These are phyloP conservation scores for Cherax quadricarinatus DNA, from an alignment of 1,140 invertebrate genomes.

Conservation along the genomic window DNA sequence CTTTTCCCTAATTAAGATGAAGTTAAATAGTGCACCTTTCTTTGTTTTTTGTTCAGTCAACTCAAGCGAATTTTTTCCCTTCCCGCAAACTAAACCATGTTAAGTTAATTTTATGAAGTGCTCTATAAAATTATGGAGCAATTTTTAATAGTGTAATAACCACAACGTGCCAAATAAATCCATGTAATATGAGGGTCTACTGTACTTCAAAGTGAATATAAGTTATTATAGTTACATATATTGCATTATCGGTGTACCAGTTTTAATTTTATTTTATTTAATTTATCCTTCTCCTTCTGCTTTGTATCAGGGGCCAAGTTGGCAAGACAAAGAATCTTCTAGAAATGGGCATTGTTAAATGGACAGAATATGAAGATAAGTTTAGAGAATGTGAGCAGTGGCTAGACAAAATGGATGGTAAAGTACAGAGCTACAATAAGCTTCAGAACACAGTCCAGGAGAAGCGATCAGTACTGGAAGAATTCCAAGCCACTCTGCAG, in stretches of 20 bases:
- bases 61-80: too few relatives aligned
- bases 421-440: constrained; percentile 93
- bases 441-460: constrained; percentile 91
- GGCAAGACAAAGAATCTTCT: constrained; percentile 88
- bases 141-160: too few relatives aligned
- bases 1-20: too few relatives aligned
- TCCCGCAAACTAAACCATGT: too few relatives aligned
- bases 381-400: constrained; percentile 92
- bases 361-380: constrained; percentile 97
- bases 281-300: too few relatives aligned
- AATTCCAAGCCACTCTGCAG: constrained; percentile 90
- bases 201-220: too few relatives aligned
- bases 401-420: constrained; percentile 90
- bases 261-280: neutral
- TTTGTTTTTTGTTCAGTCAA: too few relatives aligned
- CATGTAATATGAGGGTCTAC: too few relatives aligned
- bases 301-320: constrained; percentile 76
- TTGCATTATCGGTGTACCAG: neutral
- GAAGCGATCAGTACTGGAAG: constrained; percentile 91
- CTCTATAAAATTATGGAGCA: too few relatives aligned
- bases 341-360: constrained; percentile 93
- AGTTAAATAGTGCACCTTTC: too few relatives aligned
- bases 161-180: too few relatives aligned
- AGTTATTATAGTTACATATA: neutral
- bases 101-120: too few relatives aligned